Evolutionary conservation across 35 echinoderm and acorn worm genomes (phyloP).

Genomic region (Patiria miniata): DNA sequence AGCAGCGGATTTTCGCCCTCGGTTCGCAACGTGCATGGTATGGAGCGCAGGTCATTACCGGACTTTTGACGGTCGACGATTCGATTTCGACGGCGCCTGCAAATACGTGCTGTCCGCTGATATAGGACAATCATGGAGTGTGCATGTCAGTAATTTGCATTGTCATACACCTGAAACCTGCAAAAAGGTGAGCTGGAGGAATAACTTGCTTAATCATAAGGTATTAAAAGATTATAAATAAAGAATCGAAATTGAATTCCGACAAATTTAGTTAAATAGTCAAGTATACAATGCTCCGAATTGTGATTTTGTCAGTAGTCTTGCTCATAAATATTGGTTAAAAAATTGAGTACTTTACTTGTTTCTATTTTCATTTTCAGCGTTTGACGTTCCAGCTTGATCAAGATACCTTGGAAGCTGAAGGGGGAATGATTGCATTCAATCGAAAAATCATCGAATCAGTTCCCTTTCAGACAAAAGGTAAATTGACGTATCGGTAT

Average conservation of each 20-base stretch:
- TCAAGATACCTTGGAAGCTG: not conserved
- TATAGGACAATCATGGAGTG: conserved; percentile 17
- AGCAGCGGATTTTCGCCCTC: not conserved
- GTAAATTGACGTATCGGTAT: too few species aligned
- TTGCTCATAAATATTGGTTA: too few species aligned
- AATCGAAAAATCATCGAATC: not conserved
- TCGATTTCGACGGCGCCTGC: conserved; percentile 75
- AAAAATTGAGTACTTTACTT: not conserved
- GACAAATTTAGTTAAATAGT: too few species aligned
- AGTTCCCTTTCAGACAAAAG: conserved; percentile 15
- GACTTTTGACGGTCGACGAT: conserved; percentile 63
- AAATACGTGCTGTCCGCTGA: conserved; percentile 58
- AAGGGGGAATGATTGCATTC: not conserved
- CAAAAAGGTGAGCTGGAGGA: not conserved
- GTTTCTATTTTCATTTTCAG: not conserved
- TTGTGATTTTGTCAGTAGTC: too few species aligned
- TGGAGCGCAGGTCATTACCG: conserved; percentile 75
- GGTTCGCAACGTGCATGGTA: conserved; percentile 56
- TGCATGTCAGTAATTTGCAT: conserved; percentile 18
- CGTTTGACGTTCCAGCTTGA: conserved; percentile 38
- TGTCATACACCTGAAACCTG: conserved; percentile 9
- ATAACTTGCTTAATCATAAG: too few species aligned
- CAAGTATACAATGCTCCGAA: too few species aligned
- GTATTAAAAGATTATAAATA: too few species aligned
- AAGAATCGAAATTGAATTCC: too few species aligned